Evolutionary conservation across 2,888 invertebrate species (phyloP).

Genomic region (Diaperis boleti): DNA sequence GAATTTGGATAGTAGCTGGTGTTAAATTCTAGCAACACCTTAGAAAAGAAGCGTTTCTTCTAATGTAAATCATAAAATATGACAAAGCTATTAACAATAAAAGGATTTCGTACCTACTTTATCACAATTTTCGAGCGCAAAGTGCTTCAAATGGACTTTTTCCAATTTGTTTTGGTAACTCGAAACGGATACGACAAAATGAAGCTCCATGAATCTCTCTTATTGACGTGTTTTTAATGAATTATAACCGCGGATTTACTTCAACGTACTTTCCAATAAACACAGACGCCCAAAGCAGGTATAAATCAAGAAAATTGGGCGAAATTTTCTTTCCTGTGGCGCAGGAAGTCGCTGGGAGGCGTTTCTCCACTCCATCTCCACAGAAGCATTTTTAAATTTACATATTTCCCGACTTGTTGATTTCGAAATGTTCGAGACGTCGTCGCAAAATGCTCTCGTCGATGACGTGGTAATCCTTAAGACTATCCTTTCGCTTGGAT

Average conservation of each 20-base stretch:
- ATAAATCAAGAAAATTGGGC: conserved; percentile 46
- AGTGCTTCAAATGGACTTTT: no score
- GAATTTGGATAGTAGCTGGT: conserved; percentile 9
- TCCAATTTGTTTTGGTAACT: conserved; percentile 36
- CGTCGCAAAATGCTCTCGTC: conserved; percentile 5
- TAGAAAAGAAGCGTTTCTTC: neutral
- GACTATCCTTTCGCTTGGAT: no score
- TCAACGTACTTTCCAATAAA: conserved; percentile 46
- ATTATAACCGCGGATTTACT: conserved; percentile 35
- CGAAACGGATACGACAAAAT: conserved; percentile 31
- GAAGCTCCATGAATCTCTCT: conserved; percentile 31
- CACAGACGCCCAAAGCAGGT: conserved; percentile 40
- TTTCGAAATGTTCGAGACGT: conserved; percentile 7
- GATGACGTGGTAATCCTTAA: conserved; percentile 14
- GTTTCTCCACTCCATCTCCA: conserved; percentile 21
- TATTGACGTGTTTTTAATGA: conserved; percentile 34
- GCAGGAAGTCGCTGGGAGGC: conserved; percentile 22
- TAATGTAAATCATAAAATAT: no score
- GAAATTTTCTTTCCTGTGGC: conserved; percentile 41
- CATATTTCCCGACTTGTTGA: conserved; percentile 26
- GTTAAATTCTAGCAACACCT: neutral
- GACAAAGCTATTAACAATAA: no score
- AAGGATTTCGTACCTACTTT: no score
- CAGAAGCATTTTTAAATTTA: conserved; percentile 29
- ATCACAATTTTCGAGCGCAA: no score